These are phyloP conservation scores for Daktulosphaira vitifoliae DNA, from an alignment of 1,140 invertebrate species.

Conservation along the genomic window DNA sequence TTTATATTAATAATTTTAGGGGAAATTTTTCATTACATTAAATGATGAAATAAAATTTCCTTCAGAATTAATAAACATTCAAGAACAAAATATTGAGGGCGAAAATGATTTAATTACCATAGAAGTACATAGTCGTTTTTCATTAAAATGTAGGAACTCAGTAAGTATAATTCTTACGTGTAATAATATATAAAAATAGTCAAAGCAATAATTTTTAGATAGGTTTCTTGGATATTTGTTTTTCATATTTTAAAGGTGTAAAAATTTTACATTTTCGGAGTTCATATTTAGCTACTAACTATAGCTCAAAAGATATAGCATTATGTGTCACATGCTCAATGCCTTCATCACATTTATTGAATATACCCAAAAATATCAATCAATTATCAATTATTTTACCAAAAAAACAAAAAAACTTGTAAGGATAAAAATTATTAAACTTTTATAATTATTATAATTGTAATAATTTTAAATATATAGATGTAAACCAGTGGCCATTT, in stretches of 20 bases:
- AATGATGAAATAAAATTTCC: constrained; percentile 43
- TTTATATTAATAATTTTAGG: too few species aligned
- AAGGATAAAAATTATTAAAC: too few species aligned
- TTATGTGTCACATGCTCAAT: constrained; percentile 46
- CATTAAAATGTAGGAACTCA: constrained; percentile 44
- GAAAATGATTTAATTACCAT: constrained; percentile 44
- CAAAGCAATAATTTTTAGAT: too few species aligned
- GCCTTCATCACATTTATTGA: background rate
- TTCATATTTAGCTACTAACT: constrained; percentile 49
- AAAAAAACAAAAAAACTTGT: too few species aligned
- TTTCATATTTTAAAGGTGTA: constrained; percentile 48
- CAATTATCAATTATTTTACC: too few species aligned
- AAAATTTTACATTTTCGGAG: constrained; percentile 47
- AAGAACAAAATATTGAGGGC: too few species aligned
- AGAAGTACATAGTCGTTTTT: constrained; percentile 47
- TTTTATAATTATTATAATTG: too few species aligned
- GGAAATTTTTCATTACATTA: constrained; percentile 53
- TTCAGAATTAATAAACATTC: too few species aligned
- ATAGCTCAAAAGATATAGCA: constrained; percentile 45
- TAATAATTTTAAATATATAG: background rate
- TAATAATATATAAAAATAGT: constrained; percentile 1
- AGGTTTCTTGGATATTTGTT: constrained; percentile 43
- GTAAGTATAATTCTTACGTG: constrained; percentile 24
- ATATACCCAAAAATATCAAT: too few species aligned
- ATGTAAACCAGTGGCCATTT: background rate